phyloP scores from a whole-genome alignment of 2,113 vertebrate species.

The Epinephelus lanceolatus region DNA sequence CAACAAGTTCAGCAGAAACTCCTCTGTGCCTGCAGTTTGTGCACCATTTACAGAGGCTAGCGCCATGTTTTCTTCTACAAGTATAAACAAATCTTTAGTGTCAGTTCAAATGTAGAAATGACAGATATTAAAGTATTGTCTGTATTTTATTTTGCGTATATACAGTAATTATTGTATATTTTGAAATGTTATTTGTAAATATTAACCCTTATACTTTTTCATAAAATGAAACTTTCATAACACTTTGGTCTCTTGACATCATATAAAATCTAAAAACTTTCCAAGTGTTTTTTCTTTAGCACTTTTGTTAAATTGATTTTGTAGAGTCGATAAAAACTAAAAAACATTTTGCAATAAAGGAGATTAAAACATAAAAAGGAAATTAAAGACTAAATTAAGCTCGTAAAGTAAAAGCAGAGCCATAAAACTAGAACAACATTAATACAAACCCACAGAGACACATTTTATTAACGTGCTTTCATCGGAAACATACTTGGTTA shows the following conservation, averaged over 20 bases:
- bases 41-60: too few relatives aligned
- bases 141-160: too few relatives aligned
- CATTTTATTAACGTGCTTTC: slow-evolving; percentile 5
- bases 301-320: not conserved
- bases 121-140: too few relatives aligned
- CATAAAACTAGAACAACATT: slow-evolving; percentile 29
- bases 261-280: not conserved
- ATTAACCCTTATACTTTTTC: not conserved
- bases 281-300: not conserved
- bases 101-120: too few relatives aligned
- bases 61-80: too few relatives aligned
- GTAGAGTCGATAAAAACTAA: not conserved
- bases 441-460: slow-evolving; percentile 27
- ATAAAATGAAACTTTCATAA: not conserved
- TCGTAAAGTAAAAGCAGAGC: slow-evolving; percentile 35
- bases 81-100: too few relatives aligned
- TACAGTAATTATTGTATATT: not conserved
- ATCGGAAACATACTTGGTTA: not conserved
- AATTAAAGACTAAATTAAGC: slow-evolving; percentile 29
- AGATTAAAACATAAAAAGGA: slow-evolving; percentile 27
- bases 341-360: slow-evolving; percentile 9
- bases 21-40: too few relatives aligned
- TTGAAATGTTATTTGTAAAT: not conserved
- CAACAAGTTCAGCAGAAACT: too few relatives aligned
- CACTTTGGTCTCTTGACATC: not conserved